Percentiles rank a stretch among this genome's conserved stretches.
Conservation (phyloP, 2,888 invertebrate species). For the Platypus cylindrus region DNA sequence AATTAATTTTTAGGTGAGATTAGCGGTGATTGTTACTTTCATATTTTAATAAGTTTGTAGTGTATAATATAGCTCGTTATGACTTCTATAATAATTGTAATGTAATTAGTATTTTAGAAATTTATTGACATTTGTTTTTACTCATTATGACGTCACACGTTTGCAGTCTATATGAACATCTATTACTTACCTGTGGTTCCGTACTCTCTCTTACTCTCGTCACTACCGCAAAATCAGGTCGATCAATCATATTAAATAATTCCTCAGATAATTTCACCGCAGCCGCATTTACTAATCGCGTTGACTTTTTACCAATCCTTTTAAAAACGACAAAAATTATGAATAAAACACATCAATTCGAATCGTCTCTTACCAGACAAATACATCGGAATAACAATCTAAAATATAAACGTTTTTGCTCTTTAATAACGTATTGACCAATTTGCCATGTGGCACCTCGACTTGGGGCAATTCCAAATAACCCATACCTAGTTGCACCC, state of each 20-base stretch:
- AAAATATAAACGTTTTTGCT: slow-evolving; percentile 92
- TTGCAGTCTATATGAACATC: no score
- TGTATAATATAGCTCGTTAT: no score
- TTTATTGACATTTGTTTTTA: no score
- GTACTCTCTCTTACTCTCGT: slow-evolving; percentile 86
- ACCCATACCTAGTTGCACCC: slow-evolving; percentile 95
- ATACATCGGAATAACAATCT: slow-evolving; percentile 87
- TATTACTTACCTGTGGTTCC: slow-evolving; percentile 58
- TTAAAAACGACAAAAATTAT: not conserved
- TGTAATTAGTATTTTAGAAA: no score
- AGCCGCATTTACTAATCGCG: slow-evolving; percentile 85
- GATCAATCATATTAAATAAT: slow-evolving; percentile 84
- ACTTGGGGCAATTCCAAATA: slow-evolving; percentile 96
- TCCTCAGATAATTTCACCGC: slow-evolving; percentile 96
- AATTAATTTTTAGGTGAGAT: no score
- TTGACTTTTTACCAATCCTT: slow-evolving; percentile 96
- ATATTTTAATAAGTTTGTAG: no score
- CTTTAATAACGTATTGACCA: slow-evolving; percentile 65
- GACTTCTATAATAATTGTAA: no score
- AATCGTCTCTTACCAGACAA: slow-evolving; percentile 64
- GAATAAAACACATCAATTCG: slow-evolving; percentile 2
- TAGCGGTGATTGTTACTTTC: no score
- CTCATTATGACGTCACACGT: no score
- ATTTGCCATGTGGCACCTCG: slow-evolving; percentile 60
- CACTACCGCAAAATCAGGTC: slow-evolving; percentile 78